Conservation (phyloP, 2,113 vertebrate genomes). For the Tor tambroides region DNA sequence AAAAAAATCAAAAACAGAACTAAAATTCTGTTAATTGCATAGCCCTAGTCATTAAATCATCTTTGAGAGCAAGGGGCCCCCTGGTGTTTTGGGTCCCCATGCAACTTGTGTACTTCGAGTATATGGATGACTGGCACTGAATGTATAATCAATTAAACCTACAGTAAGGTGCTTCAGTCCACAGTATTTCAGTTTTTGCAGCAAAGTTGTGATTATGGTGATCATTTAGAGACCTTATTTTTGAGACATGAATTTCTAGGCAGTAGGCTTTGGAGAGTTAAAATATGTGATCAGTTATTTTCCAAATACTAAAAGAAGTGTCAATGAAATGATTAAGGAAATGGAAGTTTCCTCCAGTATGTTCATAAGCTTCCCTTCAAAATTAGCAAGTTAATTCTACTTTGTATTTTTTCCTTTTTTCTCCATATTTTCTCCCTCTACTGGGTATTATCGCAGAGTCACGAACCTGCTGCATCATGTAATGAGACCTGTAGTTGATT, state of each 20-base stretch:
- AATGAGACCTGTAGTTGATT: slow-evolving; percentile 15
- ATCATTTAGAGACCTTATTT: too few relatives aligned
- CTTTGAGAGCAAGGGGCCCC: background rate
- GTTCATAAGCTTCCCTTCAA: background rate
- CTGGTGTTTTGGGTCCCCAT: background rate
- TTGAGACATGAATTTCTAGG: too few relatives aligned
- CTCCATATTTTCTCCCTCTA: background rate
- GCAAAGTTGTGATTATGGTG: too few relatives aligned
- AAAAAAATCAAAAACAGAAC: background rate
- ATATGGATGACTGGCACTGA: too few relatives aligned
- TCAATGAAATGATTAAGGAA: background rate
- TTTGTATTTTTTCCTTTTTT: background rate
- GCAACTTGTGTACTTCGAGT: background rate
- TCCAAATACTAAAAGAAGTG: background rate
- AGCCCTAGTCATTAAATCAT: background rate
- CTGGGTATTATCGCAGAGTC: background rate
- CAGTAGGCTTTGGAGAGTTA: too few relatives aligned
- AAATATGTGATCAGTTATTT: too few relatives aligned
- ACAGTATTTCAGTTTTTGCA: too few relatives aligned
- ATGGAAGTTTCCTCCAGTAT: background rate
- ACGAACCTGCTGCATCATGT: background rate
- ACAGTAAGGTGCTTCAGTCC: too few relatives aligned
- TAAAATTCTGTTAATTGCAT: background rate
- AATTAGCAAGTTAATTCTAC: background rate
- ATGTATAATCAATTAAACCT: too few relatives aligned